These are phyloP conservation scores for Sesamia inferens DNA, from an alignment of 2,888 invertebrate species.

Conservation along the genomic window DNA sequence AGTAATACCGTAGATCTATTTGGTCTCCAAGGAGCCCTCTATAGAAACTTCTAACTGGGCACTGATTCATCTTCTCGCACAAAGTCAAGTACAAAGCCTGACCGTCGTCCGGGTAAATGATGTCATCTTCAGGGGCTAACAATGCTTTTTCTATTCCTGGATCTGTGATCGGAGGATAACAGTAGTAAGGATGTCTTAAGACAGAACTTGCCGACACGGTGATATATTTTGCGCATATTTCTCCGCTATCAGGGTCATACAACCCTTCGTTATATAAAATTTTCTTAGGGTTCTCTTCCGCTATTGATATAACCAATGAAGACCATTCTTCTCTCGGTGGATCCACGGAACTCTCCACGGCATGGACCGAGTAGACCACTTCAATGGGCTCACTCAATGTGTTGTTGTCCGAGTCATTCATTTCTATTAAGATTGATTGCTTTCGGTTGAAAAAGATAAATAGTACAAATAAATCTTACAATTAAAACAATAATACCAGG, in stretches of 20 bases:
- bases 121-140: slow-evolving; percentile 64
- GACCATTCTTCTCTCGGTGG: slow-evolving; percentile 81
- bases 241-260: slow-evolving; percentile 77
- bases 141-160: slow-evolving; percentile 80
- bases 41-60: slow-evolving; percentile 74
- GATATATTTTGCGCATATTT: slow-evolving; percentile 78
- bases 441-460: slow-evolving; percentile 11
- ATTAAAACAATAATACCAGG: slow-evolving; percentile 2
- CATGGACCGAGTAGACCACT: slow-evolving; percentile 55
- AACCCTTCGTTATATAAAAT: slow-evolving; percentile 67
- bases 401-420: slow-evolving; percentile 53
- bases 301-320: slow-evolving; percentile 69
- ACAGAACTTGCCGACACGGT: slow-evolving; percentile 77
- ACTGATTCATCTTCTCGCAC: slow-evolving; percentile 78
- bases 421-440: slow-evolving; percentile 16
- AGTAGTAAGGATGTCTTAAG: slow-evolving; percentile 77
- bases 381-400: slow-evolving; percentile 6
- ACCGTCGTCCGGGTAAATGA: slow-evolving; percentile 78
- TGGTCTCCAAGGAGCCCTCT: slow-evolving; percentile 68
- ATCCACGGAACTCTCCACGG: slow-evolving; percentile 75
- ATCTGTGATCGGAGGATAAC: slow-evolving; percentile 79
- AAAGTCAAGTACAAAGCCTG: slow-evolving; percentile 77
- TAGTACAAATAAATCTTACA: slow-evolving; percentile 25
- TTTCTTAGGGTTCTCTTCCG: slow-evolving; percentile 71
- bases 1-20: slow-evolving; percentile 81